A percentile compares a stretch with the other conserved stretches of the same genome.
phyloP scores from a whole-genome alignment of 2,888 invertebrate species.

The Matsumyia berberina region DNA sequence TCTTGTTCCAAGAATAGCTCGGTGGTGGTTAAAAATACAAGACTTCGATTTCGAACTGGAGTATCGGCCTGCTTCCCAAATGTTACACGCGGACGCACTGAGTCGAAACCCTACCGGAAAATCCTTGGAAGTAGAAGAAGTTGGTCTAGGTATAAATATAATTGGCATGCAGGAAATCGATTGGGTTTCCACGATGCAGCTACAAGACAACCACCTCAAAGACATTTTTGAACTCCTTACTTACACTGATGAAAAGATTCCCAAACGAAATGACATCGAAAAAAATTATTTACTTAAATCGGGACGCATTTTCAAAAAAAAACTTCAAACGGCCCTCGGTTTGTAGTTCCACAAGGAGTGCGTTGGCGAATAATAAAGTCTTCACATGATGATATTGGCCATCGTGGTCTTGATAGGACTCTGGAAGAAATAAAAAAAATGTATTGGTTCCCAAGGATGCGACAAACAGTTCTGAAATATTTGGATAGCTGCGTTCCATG shows the following conservation, averaged over 20 bases:
- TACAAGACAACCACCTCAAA: neutral
- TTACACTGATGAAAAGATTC: neutral
- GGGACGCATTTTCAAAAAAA: neutral
- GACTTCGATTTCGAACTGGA: slow-evolving; percentile 60
- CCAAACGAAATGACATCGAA: no score
- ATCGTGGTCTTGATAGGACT: slow-evolving; percentile 6
- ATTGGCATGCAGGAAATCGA: slow-evolving; percentile 2
- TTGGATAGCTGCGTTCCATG: no score
- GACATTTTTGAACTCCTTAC: neutral
- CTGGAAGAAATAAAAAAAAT: slow-evolving; percentile 1
- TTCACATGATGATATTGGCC: slow-evolving; percentile 8
- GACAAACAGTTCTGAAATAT: slow-evolving; percentile 1
- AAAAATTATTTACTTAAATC: no score
- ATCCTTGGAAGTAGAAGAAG: neutral
- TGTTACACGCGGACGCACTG: slow-evolving; percentile 74
- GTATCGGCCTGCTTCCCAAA: slow-evolving; percentile 62
- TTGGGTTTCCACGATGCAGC: neutral
- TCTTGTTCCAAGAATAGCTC: slow-evolving; percentile 11
- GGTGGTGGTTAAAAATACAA: slow-evolving; percentile 77
- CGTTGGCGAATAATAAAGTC: neutral
- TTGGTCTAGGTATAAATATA: slow-evolving; percentile 5
- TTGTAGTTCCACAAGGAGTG: neutral
- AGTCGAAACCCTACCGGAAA: slow-evolving; percentile 64
- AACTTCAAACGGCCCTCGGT: neutral
- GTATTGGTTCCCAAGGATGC: slow-evolving; percentile 33